Evolutionary conservation across 2,888 invertebrate genomes (phyloP).

Genomic region (Athrips mouffetella): DNA sequence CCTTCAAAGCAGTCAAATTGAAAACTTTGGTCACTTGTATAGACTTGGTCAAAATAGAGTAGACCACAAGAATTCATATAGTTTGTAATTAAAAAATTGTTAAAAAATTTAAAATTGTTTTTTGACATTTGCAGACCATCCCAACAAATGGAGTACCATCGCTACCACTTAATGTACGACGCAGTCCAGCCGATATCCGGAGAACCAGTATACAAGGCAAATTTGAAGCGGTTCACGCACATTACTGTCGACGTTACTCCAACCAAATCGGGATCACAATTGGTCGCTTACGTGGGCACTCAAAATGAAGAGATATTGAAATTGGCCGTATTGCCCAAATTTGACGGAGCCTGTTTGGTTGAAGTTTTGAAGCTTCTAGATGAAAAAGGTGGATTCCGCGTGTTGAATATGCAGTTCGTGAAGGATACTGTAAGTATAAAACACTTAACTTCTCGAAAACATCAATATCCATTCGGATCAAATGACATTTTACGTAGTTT

Average conservation of each 20-base stretch:
- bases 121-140: constrained; percentile 46
- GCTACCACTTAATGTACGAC: constrained; percentile 92
- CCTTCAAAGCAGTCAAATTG: no score
- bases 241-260: constrained; percentile 89
- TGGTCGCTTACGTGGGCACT: constrained; percentile 90
- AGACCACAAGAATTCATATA: no score
- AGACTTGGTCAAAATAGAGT: no score
- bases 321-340: constrained; percentile 84
- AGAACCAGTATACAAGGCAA: constrained; percentile 83
- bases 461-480: no score
- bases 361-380: constrained; percentile 88
- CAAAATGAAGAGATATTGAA: constrained; percentile 87
- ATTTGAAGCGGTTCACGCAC: constrained; percentile 85
- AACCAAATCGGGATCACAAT: constrained; percentile 83
- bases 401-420: constrained; percentile 86
- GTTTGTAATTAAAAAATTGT: no score
- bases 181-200: constrained; percentile 87
- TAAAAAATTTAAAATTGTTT: no score
- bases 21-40: no score
- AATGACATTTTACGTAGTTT: no score
- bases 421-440: constrained; percentile 84
- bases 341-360: constrained; percentile 87
- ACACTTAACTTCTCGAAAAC: no score
- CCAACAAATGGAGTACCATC: constrained; percentile 80
- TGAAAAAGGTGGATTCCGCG: constrained; percentile 70